Evolutionary conservation across 1,140 invertebrate genomes (phyloP).

Genomic region (Leptopilina boulardi): DNA sequence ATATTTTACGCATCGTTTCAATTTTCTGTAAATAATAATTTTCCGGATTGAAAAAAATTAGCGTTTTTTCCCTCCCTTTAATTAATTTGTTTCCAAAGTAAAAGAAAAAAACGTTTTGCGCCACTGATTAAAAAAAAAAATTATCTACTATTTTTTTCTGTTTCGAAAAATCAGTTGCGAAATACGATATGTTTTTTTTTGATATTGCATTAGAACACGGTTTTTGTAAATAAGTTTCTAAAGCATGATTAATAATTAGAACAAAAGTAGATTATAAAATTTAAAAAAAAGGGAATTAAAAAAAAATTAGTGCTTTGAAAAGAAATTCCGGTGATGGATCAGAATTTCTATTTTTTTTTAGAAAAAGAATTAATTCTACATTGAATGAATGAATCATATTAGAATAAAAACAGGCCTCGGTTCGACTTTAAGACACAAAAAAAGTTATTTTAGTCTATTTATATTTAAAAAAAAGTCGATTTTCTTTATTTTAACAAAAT

Average conservation of each 20-base stretch:
- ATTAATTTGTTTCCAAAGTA: not conserved
- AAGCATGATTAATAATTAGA: not conserved
- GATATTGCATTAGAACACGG: not conserved
- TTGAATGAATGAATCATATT: too few species aligned
- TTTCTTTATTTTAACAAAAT: too few species aligned
- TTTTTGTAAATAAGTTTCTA: not conserved
- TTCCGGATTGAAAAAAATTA: not conserved
- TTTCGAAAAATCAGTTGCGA: not conserved
- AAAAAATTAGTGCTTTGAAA: too few species aligned
- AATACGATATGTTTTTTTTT: slow-evolving; percentile 1
- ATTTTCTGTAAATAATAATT: slow-evolving; percentile 21
- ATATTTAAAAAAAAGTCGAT: too few species aligned
- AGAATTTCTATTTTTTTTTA: too few species aligned
- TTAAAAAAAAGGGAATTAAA: too few species aligned
- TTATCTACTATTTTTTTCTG: not conserved
- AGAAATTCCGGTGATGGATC: too few species aligned
- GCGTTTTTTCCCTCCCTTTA: not conserved
- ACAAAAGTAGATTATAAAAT: too few species aligned
- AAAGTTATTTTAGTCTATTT: too few species aligned
- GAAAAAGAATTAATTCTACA: too few species aligned
- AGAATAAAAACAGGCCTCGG: too few species aligned
- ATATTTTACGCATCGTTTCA: slow-evolving; percentile 3
- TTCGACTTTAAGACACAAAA: too few species aligned
- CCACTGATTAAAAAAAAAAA: not conserved
- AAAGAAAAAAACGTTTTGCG: not conserved